phyloP scores from a whole-genome alignment of 2,113 vertebrate genomes.

The Turnix velox region DNA sequence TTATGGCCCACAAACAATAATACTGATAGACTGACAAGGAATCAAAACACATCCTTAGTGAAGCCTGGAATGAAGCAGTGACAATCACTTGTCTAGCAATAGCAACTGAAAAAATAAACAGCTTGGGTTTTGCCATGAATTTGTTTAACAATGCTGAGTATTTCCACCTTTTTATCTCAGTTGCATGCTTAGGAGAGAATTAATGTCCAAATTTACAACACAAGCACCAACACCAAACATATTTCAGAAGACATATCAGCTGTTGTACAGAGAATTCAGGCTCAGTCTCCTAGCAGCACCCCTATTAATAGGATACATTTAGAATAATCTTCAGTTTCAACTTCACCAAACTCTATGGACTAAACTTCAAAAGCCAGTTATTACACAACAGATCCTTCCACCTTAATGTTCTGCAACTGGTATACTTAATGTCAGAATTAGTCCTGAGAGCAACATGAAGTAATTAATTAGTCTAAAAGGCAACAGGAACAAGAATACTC shows the following conservation, averaged over 20 bases:
- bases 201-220: background rate
- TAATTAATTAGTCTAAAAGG: background rate
- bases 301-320: slow-evolving; percentile 68
- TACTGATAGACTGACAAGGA: background rate
- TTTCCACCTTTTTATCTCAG: background rate
- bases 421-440: background rate
- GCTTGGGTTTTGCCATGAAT: background rate
- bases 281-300: slow-evolving; percentile 65
- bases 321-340: slow-evolving; percentile 64
- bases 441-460: background rate
- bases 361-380: slow-evolving; percentile 15
- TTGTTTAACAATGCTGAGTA: background rate
- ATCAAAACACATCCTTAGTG: background rate
- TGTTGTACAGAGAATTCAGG: slow-evolving; percentile 51
- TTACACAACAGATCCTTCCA: background rate
- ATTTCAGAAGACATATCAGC: slow-evolving; percentile 56
- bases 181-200: background rate
- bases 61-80: background rate
- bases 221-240: slow-evolving; percentile 29
- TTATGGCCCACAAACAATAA: background rate
- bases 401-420: background rate
- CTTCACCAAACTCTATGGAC: slow-evolving; percentile 14
- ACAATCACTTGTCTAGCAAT: background rate
- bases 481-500: rapidly evolving
- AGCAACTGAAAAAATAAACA: background rate